Evolutionary conservation across 1,140 invertebrate species (phyloP).

Genomic region (Pentalonia nigronervosa): DNA sequence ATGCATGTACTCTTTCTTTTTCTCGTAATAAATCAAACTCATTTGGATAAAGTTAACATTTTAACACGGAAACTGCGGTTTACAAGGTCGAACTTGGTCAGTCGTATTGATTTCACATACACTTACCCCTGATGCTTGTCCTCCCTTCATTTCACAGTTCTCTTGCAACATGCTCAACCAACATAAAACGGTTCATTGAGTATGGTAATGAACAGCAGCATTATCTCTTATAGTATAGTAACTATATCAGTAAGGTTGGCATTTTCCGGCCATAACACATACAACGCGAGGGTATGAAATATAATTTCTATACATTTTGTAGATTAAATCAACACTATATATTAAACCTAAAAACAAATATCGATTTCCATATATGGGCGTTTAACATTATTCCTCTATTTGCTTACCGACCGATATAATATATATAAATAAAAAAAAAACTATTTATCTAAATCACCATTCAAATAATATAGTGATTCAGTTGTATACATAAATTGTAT

Average conservation of each 20-base stretch:
- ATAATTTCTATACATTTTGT: constrained; percentile 13
- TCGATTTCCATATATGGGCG: neutral
- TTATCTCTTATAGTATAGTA: constrained; percentile 1
- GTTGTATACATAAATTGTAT: neutral
- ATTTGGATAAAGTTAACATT: neutral
- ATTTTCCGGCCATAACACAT: constrained; percentile 4
- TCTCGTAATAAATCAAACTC: neutral
- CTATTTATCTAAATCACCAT: constrained; percentile 1
- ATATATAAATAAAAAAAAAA: neutral
- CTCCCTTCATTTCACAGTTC: neutral
- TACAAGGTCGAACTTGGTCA: constrained; percentile 22
- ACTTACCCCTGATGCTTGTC: neutral
- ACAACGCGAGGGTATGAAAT: neutral
- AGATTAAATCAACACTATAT: constrained; percentile 5
- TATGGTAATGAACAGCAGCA: constrained; percentile 2
- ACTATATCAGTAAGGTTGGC: neutral
- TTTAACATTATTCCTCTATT: neutral
- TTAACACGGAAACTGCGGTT: neutral
- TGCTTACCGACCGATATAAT: neutral
- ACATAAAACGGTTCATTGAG: constrained; percentile 40
- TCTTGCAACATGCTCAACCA: neutral
- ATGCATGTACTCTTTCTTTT: neutral
- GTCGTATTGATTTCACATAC: constrained; percentile 29
- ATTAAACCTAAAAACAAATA: constrained; percentile 15
- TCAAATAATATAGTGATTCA: neutral